Conservation (phyloP, 2,113 vertebrate species). For the Ivindomyrus marchei region DNA sequence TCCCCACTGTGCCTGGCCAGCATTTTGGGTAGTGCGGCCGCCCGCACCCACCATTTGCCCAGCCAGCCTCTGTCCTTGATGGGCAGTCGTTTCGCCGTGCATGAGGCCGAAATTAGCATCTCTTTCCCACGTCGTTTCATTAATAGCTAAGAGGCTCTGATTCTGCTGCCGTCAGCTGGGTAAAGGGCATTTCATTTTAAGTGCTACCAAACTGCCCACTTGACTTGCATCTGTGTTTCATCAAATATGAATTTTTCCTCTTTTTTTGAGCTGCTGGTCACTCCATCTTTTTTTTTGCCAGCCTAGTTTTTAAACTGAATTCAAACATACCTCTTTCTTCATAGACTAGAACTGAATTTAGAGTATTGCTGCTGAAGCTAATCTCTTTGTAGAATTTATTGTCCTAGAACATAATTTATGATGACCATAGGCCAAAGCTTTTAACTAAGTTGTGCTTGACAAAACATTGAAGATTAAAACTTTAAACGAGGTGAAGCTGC, state of each 20-base stretch:
- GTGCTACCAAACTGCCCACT: not conserved
- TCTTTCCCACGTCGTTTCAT: not conserved
- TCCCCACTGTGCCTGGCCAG: conserved; percentile 59
- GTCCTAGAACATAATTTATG: not conserved
- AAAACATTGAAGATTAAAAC: not conserved
- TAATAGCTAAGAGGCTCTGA: not conserved
- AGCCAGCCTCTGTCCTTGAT: not conserved
- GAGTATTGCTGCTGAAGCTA: not conserved
- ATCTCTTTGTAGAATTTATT: not conserved
- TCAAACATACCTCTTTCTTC: not conserved
- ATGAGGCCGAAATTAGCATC: not conserved
- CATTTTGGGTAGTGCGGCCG: conserved; percentile 6
- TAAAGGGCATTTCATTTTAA: not conserved
- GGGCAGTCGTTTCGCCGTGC: not conserved
- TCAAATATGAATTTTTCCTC: not conserved
- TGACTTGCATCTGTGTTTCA: not conserved
- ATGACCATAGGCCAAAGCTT: not conserved
- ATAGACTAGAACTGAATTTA: not conserved
- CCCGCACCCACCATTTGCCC: not conserved
- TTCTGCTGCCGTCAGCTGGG: not conserved
- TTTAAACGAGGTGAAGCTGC: not conserved
- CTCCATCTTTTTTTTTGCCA: not conserved
- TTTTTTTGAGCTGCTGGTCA: not conserved
- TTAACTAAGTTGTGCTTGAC: not conserved
- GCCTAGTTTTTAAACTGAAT: not conserved